Percentiles rank a stretch among this genome's conserved stretches.
Conservation (phyloP, 1,140 invertebrate species). For the Drosophila parvula region DNA sequence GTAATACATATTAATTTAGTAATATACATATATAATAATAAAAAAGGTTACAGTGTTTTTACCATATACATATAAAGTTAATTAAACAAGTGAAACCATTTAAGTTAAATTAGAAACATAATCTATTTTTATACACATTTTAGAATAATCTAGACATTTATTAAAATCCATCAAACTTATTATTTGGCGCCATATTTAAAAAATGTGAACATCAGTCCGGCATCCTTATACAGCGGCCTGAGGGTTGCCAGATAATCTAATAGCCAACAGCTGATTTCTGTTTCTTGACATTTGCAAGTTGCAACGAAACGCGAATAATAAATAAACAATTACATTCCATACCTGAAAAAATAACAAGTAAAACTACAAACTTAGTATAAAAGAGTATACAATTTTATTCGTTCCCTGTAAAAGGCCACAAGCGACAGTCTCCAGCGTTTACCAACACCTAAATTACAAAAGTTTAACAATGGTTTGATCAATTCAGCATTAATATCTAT, state of each 20-base stretch:
- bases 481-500: conserved; percentile 6
- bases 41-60: no score
- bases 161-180: no score
- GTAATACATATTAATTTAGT: no score
- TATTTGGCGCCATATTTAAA: background rate
- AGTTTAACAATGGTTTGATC: conserved; percentile 2
- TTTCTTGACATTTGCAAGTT: background rate
- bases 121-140: no score
- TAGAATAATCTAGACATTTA: no score
- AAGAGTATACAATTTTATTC: conserved; percentile 24
- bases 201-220: background rate
- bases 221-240: background rate
- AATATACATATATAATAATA: no score
- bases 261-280: background rate
- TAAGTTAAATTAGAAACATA: no score
- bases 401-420: conserved; percentile 33
- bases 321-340: background rate
- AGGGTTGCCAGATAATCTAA: background rate
- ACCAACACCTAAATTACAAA: conserved; percentile 47
- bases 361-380: background rate
- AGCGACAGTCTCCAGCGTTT: conserved; percentile 45
- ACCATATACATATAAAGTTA: no score
- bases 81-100: no score
- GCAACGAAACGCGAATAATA: background rate
- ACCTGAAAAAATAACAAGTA: background rate